Base-by-base conservation (phyloP, 92 coral and sea anemone species). In the Metridium senile region DNA sequence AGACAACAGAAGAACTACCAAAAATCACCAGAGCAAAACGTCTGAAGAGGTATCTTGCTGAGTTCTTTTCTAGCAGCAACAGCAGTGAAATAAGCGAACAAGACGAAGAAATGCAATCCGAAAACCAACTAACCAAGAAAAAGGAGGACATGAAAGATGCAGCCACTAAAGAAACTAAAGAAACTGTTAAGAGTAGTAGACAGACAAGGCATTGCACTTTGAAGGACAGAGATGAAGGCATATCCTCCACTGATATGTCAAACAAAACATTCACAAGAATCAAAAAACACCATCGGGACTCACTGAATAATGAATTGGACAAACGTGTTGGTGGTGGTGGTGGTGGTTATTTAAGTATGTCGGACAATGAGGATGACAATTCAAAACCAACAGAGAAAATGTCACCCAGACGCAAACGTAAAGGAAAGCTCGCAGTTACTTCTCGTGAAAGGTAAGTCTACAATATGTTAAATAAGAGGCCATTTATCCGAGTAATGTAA, bases 301-400 rank as follows among this genome's bases (percentile, higher is more conserved):
- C 61, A 20, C 3, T n/a, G n/a, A n/a, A 20, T 16, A 13, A 3
- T 16, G 3, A 54, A 20, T 2, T 54, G 23, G 25, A 2, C 17
- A 19, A n/a, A 2, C 8, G 26, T 54, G 61, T 2, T 54, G 61
- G 61, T 54, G 61, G 32, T 26, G 33, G 66, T 61, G 33, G 30
- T 21, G 13, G 66, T 28, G 69, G 69, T 1, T 63, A 63, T 28
- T 31, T 63, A 21, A 63, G 69, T 20, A 28, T 63, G 69, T 63
- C 69, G 26, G 69, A 63, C 1, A 39, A 19, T 13, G 69, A 63
- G 33, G 58, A 69, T 6, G 31, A 8, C 58, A 4, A 29, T 3
- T 47, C 61, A 29, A 45, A 66, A 23, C 28, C 65, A 28, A 35
- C 7, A 11, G 28, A 27, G 43, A 63, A 63, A 63, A 8, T 7